Percentiles rank a stretch among this genome's conserved stretches.
These are phyloP conservation scores for Tipula lateralis DNA, from an alignment of 2,888 invertebrate genomes.

Conservation along the genomic window DNA sequence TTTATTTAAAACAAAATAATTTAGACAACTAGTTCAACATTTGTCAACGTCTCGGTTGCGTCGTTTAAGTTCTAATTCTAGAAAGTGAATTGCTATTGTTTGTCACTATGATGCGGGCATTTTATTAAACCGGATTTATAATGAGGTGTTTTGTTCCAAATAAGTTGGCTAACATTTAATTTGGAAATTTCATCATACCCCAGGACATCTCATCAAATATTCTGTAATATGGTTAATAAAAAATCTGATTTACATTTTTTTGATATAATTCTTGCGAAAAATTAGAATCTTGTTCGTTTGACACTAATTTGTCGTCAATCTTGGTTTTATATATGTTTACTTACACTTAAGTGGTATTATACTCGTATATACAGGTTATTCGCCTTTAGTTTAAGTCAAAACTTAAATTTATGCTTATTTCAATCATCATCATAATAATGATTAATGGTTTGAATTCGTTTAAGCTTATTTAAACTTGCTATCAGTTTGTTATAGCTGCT, in stretches of 20 bases:
- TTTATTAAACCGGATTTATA: neutral
- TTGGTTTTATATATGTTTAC: neutral
- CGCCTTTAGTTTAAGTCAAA: neutral
- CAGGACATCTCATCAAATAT: neutral
- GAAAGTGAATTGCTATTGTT: neutral
- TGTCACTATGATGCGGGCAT: neutral
- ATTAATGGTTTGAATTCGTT: too few relatives aligned
- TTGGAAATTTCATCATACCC: neutral
- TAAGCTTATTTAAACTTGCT: too few relatives aligned
- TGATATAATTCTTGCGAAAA: neutral
- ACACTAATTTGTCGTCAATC: neutral
- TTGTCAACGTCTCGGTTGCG: too few relatives aligned
- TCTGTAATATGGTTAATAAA: neutral
- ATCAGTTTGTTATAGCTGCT: too few relatives aligned
- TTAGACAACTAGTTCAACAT: neutral
- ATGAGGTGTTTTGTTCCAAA: neutral
- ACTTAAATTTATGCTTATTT: too few relatives aligned
- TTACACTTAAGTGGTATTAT: neutral
- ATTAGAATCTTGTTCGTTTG: neutral
- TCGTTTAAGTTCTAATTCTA: neutral
- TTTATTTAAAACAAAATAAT: neutral
- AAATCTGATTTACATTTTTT: neutral
- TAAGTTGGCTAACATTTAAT: neutral
- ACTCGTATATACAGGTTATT: neutral
- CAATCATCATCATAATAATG: too few relatives aligned